Evolutionary conservation across 1,140 invertebrate genomes (phyloP), one percentile per base, ranked within the genome.

Genomic region (Drosophila bocqueti): DNA sequence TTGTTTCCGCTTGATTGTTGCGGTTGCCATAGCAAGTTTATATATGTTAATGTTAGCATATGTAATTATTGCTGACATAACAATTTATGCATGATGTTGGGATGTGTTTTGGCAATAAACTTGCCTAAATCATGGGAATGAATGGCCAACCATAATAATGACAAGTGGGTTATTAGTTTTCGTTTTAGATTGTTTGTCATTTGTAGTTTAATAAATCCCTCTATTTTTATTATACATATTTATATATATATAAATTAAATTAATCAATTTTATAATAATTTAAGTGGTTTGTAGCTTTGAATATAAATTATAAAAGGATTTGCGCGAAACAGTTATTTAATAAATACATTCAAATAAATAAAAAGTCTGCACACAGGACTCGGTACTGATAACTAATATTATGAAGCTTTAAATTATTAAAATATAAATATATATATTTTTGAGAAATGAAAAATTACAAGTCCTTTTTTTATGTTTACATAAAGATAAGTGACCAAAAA

Each of bases 21-120:
- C 21, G 45, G 71, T 73, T 72, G 67, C 36, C 68, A 73, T 73
- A 10, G 67, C 36, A 73, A 74, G 72, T 34, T 52, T 18, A 36
- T 24, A 5, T 36, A 49, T 38, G 52, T 52, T 60, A 73, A 52
- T 43, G 55, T 43, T 61, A 24, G 31, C 68, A 73, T 45, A 52
- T 60, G 67, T 52, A 45, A 73, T 61, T 74, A 74, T 38, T 73
- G 38, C 45, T 43, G 45, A 74, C 46, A 61, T 13, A 24, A 40
- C 46, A 60, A 31, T 38, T 10, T 50, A 18, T 26, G 24, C 36
- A 43, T 72, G 52, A 15, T n/a, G 26, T 42, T 46, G 15, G 16
- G 46, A 38, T 72, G n/a, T 50, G 67, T 43, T 73, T 72, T 52
- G 38, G 18, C 36, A 26, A n/a, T 29, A 36, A 57, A 57, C 9